Percentiles rank a stretch among this genome's conserved stretches.
Evolutionary conservation across 2,888 invertebrate species (phyloP).

Genomic region (Pemphredon lugubris): DNA sequence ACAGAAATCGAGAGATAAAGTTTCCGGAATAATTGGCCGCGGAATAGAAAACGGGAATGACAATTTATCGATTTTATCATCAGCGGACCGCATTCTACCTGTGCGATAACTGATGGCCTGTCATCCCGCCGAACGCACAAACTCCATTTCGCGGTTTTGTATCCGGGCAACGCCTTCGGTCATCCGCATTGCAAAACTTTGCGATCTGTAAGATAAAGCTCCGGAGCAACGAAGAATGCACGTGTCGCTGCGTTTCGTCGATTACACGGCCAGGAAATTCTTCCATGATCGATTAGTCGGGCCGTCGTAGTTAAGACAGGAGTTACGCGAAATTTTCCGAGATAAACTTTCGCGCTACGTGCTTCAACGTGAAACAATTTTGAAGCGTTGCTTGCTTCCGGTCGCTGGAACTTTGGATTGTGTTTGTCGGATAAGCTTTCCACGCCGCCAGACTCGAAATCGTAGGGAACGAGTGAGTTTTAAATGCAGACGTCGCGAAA

Average conservation of each 20-base stretch:
- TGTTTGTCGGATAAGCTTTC: background rate
- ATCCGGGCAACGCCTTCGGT: background rate
- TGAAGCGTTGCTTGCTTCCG: background rate
- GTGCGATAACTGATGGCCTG: background rate
- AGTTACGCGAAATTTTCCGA: background rate
- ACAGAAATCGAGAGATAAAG: no score
- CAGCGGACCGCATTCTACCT: background rate
- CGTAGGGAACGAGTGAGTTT: background rate
- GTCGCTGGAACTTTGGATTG: background rate
- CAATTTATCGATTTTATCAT: background rate
- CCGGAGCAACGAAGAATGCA: background rate
- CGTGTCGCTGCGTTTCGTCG: background rate
- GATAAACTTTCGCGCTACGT: background rate
- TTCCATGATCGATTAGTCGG: background rate
- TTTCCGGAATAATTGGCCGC: background rate
- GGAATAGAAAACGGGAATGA: background rate
- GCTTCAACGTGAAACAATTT: background rate
- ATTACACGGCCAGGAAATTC: background rate
- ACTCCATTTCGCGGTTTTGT: background rate
- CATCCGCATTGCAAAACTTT: background rate
- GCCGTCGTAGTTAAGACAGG: background rate
- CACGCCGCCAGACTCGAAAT: background rate
- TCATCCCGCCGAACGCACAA: background rate
- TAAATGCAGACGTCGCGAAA: background rate
- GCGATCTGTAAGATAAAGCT: background rate